A percentile compares a stretch with the other conserved stretches of the same genome.
These are phyloP conservation scores for Ophioninae sp. DNA, from an alignment of 2,888 invertebrate genomes.

Conservation along the genomic window DNA sequence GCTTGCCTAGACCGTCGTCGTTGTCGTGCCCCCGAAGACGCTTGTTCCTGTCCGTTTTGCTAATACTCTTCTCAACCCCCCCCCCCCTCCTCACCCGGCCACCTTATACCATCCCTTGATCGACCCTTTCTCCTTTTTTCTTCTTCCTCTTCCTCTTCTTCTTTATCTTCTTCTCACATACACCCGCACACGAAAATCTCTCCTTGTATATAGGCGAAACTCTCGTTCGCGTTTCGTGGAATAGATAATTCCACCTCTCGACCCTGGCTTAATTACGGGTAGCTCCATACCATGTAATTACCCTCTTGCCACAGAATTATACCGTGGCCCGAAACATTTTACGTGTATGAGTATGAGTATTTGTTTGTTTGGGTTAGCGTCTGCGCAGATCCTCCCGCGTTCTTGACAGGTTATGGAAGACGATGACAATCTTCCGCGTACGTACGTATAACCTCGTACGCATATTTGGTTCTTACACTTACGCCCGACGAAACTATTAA, in stretches of 20 bases:
- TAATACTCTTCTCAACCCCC: not conserved
- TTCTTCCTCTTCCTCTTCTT: too few species aligned
- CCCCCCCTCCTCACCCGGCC: too few species aligned
- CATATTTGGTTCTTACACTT: not conserved
- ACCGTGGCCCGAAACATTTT: conserved; percentile 42
- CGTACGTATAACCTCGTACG: not conserved
- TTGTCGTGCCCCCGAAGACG: not conserved
- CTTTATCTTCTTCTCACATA: not conserved
- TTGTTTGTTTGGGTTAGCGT: too few species aligned
- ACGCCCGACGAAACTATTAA: not conserved
- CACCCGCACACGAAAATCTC: not conserved
- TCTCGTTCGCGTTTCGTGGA: conserved; percentile 54
- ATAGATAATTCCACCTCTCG: conserved; percentile 63
- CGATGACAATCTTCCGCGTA: conserved; percentile 41
- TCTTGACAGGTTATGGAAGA: conserved; percentile 43
- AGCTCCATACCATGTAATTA: conserved; percentile 58
- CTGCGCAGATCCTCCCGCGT: conserved; percentile 37
- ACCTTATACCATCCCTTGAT: too few species aligned
- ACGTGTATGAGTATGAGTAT: not conserved
- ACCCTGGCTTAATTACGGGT: conserved; percentile 60
- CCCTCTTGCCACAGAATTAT: conserved; percentile 47
- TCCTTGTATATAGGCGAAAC: not conserved
- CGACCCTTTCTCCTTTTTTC: too few species aligned
- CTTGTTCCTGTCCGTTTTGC: conserved; percentile 22
- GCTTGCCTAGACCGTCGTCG: not conserved